Evolutionary conservation across 2,888 invertebrate genomes (phyloP), one percentile per base, ranked within the genome.

Genomic region (Calliphora vomitoria): DNA sequence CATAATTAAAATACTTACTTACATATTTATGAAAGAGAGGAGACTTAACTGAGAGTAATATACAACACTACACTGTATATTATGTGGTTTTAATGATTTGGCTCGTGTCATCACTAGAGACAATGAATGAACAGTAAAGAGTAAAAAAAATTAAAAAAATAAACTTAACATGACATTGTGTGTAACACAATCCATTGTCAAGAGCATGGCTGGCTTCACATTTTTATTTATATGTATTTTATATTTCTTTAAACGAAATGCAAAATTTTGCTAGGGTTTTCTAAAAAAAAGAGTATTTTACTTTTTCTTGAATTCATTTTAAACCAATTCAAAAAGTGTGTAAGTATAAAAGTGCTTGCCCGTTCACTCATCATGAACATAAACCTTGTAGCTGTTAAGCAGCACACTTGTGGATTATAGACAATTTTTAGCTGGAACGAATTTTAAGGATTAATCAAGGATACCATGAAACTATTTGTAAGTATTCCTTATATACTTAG

Each of bases 291-390:
- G 76, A 78, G 76, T 38, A 66, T 35, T 76, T 50, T 64, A 35
- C n/a, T 50, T 66, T 72, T 55, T 18, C 8, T 8, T 55, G 13
- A 55, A 18, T 72, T 44, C 13, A 41, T 31, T 53, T 81, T 18
- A 35, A 72, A 41, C 3, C 18, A 80, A 66, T 47, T 6, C 10
- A 69, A 79, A 85, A 44, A 10, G 18, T 62, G 50, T 58, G 62
- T 35, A 15, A 13, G 89, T 91, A 91, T 91, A 91, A 92, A 92
- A 91, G 90, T 90, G 90, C 89, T 89, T 88, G 76, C 71, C 75
- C 62, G 74, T 87, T 86, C 86, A 86, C 88, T 89, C 89, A 89
- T 89, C 85, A 89, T 75, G 89, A 90, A 91, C 91, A 91, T 79
- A 84, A 82, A 85, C 79, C 78, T 82, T 71, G 80, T 86, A 86